These are phyloP conservation scores for Apantesis nais DNA, from an alignment of 2,888 invertebrate species.

Conservation along the genomic window DNA sequence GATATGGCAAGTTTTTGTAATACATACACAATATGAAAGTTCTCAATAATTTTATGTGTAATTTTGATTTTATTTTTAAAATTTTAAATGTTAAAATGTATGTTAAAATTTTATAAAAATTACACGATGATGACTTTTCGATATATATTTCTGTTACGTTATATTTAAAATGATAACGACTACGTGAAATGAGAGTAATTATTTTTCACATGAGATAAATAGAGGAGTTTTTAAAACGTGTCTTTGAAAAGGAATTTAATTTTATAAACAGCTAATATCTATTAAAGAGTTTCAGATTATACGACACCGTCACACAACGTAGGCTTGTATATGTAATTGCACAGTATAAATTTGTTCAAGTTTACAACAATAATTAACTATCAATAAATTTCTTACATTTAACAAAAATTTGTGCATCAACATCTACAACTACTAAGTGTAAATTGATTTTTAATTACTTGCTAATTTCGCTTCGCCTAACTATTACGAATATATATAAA, in stretches of 20 bases:
- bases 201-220: background rate
- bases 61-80: background rate
- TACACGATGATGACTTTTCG: background rate
- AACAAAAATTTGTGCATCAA: constrained; percentile 79
- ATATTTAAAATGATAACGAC: background rate
- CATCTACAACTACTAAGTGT: constrained; percentile 79
- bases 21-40: background rate
- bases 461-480: constrained; percentile 58
- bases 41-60: background rate
- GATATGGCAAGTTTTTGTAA: background rate
- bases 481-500: constrained; percentile 42
- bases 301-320: constrained; percentile 33
- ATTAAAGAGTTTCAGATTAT: constrained; percentile 36
- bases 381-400: constrained; percentile 55
- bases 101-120: background rate
- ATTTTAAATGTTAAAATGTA: background rate
- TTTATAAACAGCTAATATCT: constrained; percentile 30
- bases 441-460: constrained; percentile 57
- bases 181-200: background rate
- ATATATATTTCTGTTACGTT: background rate
- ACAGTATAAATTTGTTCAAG: constrained; percentile 51
- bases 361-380: constrained; percentile 53
- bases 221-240: background rate
- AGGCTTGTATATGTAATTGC: constrained; percentile 47
- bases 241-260: constrained; percentile 15